Evolutionary conservation across 2,888 invertebrate species (phyloP).

Genomic region (Pegoplata infirma): DNA sequence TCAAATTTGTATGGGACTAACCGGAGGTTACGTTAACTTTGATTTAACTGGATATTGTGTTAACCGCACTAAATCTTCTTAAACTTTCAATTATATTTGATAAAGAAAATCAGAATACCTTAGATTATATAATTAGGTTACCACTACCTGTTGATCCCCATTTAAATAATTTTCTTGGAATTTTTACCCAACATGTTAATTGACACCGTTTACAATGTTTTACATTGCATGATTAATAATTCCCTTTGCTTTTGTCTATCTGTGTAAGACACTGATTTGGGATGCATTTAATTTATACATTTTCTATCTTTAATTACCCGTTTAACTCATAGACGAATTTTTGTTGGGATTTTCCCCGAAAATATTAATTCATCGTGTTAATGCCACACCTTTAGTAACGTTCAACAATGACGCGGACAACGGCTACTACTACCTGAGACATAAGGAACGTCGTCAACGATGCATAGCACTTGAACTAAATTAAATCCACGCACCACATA

Average conservation of each 20-base stretch:
- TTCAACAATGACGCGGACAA: constrained; percentile 19
- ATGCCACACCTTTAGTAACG: constrained; percentile 43
- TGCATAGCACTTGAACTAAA: constrained; percentile 53
- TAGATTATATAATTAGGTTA: too few relatives aligned
- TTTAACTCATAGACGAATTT: constrained; percentile 19
- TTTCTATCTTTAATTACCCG: constrained; percentile 28
- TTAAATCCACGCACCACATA: constrained; percentile 37
- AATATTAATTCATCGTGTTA: constrained; percentile 53
- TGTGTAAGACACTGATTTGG: constrained; percentile 11
- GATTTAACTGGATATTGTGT: too few relatives aligned
- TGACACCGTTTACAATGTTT: constrained; percentile 42
- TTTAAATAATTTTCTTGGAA: not conserved
- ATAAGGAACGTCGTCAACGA: constrained; percentile 19
- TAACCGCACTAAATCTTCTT: too few relatives aligned
- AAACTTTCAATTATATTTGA: too few relatives aligned
- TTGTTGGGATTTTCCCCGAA: constrained; percentile 23
- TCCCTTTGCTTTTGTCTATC: not conserved
- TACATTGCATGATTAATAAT: constrained; percentile 36
- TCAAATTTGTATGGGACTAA: too few relatives aligned
- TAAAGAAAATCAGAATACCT: too few relatives aligned
- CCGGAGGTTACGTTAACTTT: too few relatives aligned
- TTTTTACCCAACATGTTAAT: constrained; percentile 36
- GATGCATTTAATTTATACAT: constrained; percentile 11
- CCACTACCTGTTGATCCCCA: too few relatives aligned
- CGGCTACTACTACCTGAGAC: constrained; percentile 30